These are phyloP conservation scores for Chrysopa pallens DNA, from an alignment of 1,140 invertebrate genomes.

Conservation along the genomic window DNA sequence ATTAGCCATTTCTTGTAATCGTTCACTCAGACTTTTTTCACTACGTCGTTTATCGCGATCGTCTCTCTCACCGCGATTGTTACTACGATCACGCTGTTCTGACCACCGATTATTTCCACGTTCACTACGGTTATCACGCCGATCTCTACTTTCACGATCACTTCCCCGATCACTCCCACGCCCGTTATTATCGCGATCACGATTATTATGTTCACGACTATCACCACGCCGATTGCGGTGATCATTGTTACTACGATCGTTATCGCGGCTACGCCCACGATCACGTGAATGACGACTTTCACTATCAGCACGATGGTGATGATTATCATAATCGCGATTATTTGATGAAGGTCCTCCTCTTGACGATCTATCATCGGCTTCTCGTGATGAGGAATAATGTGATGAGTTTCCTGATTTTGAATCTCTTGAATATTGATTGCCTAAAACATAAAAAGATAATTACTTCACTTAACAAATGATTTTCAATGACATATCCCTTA, in stretches of 20 bases:
- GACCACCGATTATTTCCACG: slow-evolving; percentile 12
- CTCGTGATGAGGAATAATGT: slow-evolving; percentile 5
- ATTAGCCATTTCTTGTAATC: slow-evolving; percentile 19
- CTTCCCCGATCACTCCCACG: slow-evolving; percentile 16
- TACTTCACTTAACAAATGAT: no score
- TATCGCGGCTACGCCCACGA: slow-evolving; percentile 3
- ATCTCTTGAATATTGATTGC: background rate
- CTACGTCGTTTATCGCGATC: slow-evolving; percentile 1
- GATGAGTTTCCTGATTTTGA: slow-evolving; percentile 6
- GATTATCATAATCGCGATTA: slow-evolving; percentile 5
- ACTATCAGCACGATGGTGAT: slow-evolving; percentile 4
- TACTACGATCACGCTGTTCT: slow-evolving; percentile 16
- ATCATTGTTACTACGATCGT: slow-evolving; percentile 7
- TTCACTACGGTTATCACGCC: slow-evolving; percentile 14
- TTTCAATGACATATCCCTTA: no score
- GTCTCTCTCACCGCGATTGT: slow-evolving; percentile 12
- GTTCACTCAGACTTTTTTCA: slow-evolving; percentile 17
- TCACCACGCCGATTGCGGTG: slow-evolving; percentile 6
- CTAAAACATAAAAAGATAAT: background rate
- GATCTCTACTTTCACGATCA: slow-evolving; percentile 12
- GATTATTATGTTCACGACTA: background rate
- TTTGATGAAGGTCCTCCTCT: slow-evolving; percentile 7
- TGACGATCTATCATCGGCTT: slow-evolving; percentile 10
- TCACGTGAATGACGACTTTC: slow-evolving; percentile 3
- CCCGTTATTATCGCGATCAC: slow-evolving; percentile 10